Conservation (phyloP, 2,888 invertebrate species). For the Uropetala carovei region DNA sequence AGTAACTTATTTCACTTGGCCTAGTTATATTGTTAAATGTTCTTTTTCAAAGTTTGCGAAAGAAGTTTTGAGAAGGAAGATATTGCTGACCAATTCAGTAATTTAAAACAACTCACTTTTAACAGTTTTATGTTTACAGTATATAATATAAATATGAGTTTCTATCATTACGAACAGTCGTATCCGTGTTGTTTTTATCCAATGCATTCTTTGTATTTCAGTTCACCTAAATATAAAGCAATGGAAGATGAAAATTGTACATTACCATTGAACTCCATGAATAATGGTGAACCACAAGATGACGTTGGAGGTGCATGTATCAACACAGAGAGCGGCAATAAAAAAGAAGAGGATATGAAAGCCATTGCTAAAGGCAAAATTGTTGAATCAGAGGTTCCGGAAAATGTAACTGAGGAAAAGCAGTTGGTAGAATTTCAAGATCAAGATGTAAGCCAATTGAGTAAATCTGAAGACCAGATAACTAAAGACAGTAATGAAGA, state of each 20-base stretch:
- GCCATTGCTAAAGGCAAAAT: background rate
- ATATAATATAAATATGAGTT: too few relatives aligned
- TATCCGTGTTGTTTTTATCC: background rate
- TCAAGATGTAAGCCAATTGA: background rate
- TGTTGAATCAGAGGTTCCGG: background rate
- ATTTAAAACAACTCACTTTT: too few relatives aligned
- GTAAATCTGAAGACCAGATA: background rate
- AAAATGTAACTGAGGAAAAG: background rate
- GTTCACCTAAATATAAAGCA: background rate
- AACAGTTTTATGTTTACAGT: too few relatives aligned
- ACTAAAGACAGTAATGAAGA: background rate
- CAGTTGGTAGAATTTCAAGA: background rate
- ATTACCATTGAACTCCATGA: background rate
- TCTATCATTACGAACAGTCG: background rate
- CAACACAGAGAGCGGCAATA: background rate
- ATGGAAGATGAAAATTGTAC: constrained; percentile 41
- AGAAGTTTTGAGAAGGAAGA: too few relatives aligned
- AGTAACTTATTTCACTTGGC: too few relatives aligned
- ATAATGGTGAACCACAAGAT: constrained; percentile 22
- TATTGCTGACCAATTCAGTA: too few relatives aligned
- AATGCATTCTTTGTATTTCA: background rate
- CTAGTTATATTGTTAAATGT: too few relatives aligned
- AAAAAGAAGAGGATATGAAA: background rate
- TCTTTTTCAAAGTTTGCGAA: too few relatives aligned
- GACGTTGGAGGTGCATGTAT: background rate